These are phyloP conservation scores for Nicator chloris DNA, from an alignment of 2,113 vertebrate genomes.

Conservation along the genomic window DNA sequence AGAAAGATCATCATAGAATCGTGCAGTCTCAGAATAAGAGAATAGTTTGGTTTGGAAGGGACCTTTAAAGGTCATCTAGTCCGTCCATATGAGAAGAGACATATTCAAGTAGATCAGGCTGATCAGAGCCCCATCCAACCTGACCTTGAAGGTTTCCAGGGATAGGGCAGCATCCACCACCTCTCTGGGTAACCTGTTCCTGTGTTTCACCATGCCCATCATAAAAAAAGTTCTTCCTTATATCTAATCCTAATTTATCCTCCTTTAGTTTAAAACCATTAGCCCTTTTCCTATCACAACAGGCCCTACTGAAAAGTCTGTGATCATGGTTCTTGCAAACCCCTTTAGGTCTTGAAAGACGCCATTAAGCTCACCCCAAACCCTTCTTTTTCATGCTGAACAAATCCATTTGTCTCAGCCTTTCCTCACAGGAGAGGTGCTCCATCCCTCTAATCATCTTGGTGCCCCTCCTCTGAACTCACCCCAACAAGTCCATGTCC, in stretches of 20 bases:
- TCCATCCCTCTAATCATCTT: background rate
- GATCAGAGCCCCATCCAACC: background rate
- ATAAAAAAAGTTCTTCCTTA: background rate
- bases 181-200: background rate
- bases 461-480: background rate
- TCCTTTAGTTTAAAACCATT: background rate
- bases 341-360: background rate
- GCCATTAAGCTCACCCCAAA: background rate
- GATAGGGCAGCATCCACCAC: too few relatives aligned
- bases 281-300: accelerated
- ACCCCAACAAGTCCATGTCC: background rate
- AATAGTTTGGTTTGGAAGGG: background rate
- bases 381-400: background rate
- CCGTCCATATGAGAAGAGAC: accelerated
- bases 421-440: background rate
- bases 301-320: background rate
- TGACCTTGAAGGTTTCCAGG: background rate
- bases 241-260: background rate
- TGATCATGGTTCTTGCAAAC: background rate
- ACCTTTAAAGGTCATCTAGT: background rate
- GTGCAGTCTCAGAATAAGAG: background rate
- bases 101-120: background rate
- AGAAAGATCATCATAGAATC: background rate
- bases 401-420: background rate
- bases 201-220: accelerated